Evolutionary conservation across 2,797 vertebrate genomes (phyloP).

Genomic region (Parambassis ranga): DNA sequence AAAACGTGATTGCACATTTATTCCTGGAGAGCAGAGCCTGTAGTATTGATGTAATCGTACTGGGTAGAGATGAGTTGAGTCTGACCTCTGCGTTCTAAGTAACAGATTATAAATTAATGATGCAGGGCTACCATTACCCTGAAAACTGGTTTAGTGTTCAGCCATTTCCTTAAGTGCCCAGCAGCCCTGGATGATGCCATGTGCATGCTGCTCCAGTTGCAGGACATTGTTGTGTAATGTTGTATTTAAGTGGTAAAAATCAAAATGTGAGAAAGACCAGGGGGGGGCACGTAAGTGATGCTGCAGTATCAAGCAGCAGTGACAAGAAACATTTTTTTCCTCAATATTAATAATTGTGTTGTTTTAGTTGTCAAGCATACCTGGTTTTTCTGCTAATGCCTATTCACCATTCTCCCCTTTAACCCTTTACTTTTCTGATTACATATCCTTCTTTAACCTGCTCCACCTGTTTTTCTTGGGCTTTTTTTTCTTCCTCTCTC

Average conservation of each 20-base stretch:
- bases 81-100: constrained; percentile 61
- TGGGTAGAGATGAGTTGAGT: constrained; percentile 47
- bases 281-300: too few relatives aligned
- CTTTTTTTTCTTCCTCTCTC: constrained; percentile 1
- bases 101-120: constrained; percentile 77
- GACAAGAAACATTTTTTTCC: too few relatives aligned
- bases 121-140: constrained; percentile 71
- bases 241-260: not conserved
- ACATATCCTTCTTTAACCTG: constrained; percentile 19
- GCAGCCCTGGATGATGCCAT: constrained; percentile 35
- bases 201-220: not conserved
- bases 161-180: constrained; percentile 80
- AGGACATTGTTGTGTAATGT: not conserved
- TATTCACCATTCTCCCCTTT: not conserved
- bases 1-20: not conserved
- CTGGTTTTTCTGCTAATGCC: not conserved
- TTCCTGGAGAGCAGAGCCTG: constrained; percentile 20
- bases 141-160: constrained; percentile 80
- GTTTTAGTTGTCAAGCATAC: not conserved
- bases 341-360: not conserved
- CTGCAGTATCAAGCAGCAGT: too few relatives aligned
- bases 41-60: constrained; percentile 24
- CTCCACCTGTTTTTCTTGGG: constrained; percentile 19
- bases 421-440: not conserved
- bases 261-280: too few relatives aligned